Base-by-base conservation (phyloP, 2,113 vertebrate genomes). In the Aptenodytes patagonicus region DNA sequence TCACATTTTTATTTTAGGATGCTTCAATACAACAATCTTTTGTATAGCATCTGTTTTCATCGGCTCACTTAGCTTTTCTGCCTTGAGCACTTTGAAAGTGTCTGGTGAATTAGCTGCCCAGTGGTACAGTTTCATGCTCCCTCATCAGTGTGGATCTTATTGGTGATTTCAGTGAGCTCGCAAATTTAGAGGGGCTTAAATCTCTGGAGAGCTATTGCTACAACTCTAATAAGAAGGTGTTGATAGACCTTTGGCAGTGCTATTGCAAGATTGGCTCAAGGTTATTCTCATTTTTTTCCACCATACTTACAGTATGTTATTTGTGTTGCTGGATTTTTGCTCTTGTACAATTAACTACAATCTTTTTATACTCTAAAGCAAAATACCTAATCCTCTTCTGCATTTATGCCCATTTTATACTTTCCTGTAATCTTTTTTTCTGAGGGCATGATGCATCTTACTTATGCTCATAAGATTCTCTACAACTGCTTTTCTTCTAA, bases 211-310 rank as follows among this genome's bases (percentile, higher is more conserved):
- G 15, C 36, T 54, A 51, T 83, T 94, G 83, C 85, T 96, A 6
- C 89, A 93, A 32, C 60, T 90, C 68, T 95, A 97, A 97, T 96
- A 95, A 95, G 95, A 91, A 97, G 89, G 95, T 95, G 96, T 97
- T 97, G 97, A 98, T 93, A 92, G 93, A 87, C 77, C 49, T 89
- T 88, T 95, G 95, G 95, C 95, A 97, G 68, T 9, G 1, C 21
- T 93, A 83, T 73, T 90, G 46, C 70, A 91, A 92, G 75, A 80
- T 71, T 36, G 46, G 18, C 54, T 96, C 79, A 92, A 94, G 93
- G 88, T 95, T 93, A 87, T 93, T 91, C 55, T 2, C 25, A 4
- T 82, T 69, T 84, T 86, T 72, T 44, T 13, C 55, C 55, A 68
- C 40, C 0, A 0, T 64, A 54, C 32, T 34, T 79, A 61, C 40